Evolutionary conservation across 2,888 invertebrate species (phyloP), one percentile per base, ranked within the genome.

Genomic region (Pammene aurita): DNA sequence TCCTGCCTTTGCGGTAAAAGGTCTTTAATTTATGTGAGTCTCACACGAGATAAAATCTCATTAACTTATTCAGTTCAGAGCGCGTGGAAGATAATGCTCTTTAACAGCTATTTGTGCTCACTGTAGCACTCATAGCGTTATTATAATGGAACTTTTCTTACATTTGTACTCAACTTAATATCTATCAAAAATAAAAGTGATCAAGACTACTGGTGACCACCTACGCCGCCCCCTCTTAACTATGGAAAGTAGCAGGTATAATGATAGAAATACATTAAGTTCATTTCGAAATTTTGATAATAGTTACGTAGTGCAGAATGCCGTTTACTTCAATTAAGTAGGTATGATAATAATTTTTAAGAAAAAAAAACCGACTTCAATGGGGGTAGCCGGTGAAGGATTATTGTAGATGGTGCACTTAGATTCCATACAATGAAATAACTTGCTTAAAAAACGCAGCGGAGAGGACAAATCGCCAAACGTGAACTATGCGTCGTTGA

Each of bases 181-280:
- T 38, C 34, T 52, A 42, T 11, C 50, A 52, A 58, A 66, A 57
- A 64, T 46, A 64, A 68, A 68, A 58, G 68, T 64, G 35, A 64
- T 64, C 44, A 57, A 56, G 52, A 57, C 63, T 58, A 58, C 64
- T 58, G 44, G 52, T 44, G 52, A 54, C 64, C 64, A 58, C 64
- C 64, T 64, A 68, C 68, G 63, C 64, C 11, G 16, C 57, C 44
- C 16, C 38, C 14, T 50, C 46, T 54, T 42, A 48, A 50, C 42
- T 50, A 50, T 64, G 58, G 68, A 68, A 68, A 64, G 68, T 64
- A 9, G 63, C 34, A 50, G 50, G 38, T 26, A 18, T 63, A 63
- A 68, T 58, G 50, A 57, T 42, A 14, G 52, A 64, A 64, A 68
- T 58, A 68, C 58, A 68, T 64, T 64, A 68, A 63, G 52, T 57